These are phyloP conservation scores for Cardinalis cardinalis DNA, from an alignment of 2,113 vertebrate species.

Conservation along the genomic window DNA sequence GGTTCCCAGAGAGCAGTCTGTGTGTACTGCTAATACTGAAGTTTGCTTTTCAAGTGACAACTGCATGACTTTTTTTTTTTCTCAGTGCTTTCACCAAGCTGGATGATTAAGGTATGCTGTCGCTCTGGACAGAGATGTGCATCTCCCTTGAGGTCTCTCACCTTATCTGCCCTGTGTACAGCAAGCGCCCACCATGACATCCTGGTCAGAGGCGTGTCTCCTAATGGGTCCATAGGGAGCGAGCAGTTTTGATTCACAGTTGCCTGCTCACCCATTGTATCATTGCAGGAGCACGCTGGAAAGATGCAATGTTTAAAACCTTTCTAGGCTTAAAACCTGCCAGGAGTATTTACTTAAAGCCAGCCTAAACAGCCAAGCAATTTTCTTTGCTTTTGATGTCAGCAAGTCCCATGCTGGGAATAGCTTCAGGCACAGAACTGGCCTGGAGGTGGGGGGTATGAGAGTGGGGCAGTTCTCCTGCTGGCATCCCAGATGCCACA, in stretches of 20 bases:
- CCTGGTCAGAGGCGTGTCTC: not conserved
- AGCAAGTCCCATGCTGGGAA: not conserved
- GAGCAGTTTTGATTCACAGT: not conserved
- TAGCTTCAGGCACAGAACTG: not conserved
- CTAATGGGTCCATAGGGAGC: not conserved
- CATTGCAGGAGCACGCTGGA: not conserved
- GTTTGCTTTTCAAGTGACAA: not conserved
- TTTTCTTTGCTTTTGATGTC: conserved; percentile 16
- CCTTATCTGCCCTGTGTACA: not conserved
- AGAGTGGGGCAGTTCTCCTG: not conserved
- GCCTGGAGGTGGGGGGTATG: not conserved
- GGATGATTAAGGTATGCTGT: not conserved
- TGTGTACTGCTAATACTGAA: not conserved
- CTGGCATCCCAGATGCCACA: not conserved
- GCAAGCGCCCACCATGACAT: not conserved
- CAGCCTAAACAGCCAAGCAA: not conserved
- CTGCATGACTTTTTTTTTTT: not conserved
- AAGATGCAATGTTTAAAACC: not conserved
- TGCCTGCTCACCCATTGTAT: fast-evolving
- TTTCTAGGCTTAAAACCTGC: not conserved
- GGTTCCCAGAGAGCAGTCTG: not conserved
- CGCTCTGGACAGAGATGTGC: not conserved
- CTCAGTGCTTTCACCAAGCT: not conserved
- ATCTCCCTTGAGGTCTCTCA: conserved; percentile 3
- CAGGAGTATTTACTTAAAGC: not conserved